These are phyloP conservation scores for Dendrocopos noguchii DNA, from an alignment of 2,113 vertebrate genomes.

Conservation along the genomic window DNA sequence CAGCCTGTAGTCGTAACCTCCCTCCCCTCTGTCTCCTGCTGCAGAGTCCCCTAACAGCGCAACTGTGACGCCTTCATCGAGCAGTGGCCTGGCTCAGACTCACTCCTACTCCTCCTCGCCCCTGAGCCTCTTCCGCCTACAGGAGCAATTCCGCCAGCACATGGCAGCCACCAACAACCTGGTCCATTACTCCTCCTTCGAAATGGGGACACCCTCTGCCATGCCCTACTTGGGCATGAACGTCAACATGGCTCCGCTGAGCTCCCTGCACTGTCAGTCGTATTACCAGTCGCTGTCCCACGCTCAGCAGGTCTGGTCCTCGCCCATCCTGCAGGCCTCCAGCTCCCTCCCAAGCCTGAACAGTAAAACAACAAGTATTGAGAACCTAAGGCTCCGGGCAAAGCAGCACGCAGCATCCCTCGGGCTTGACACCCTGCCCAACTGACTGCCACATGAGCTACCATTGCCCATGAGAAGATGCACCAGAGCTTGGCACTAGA, in stretches of 20 bases:
- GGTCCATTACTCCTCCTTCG: slow-evolving; percentile 96
- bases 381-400: slow-evolving; percentile 95
- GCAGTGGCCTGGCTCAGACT: slow-evolving; percentile 82
- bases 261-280: slow-evolving; percentile 95
- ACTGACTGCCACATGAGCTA: slow-evolving; percentile 76
- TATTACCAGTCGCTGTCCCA: slow-evolving; percentile 97
- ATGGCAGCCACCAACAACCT: slow-evolving; percentile 98
- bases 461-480: background rate
- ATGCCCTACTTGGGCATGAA: slow-evolving; percentile 96
- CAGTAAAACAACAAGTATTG: slow-evolving; percentile 99
- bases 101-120: slow-evolving; percentile 97
- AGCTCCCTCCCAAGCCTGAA: slow-evolving; percentile 86
- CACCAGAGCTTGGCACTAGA: background rate
- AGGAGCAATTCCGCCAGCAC: slow-evolving; percentile 99
- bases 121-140: slow-evolving; percentile 96
- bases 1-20: background rate
- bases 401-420: slow-evolving; percentile 97
- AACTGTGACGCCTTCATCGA: slow-evolving; percentile 79
- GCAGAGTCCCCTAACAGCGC: slow-evolving; percentile 87
- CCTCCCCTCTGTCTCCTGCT: slow-evolving; percentile 42
- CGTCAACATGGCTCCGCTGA: slow-evolving; percentile 91
- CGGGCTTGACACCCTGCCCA: slow-evolving; percentile 93
- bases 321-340: slow-evolving; percentile 88
- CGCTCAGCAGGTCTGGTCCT: slow-evolving; percentile 95
- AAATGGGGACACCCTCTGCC: slow-evolving; percentile 88